These are phyloP conservation scores for Mactromeris polynyma DNA, from an alignment of 2,888 invertebrate genomes.

Conservation along the genomic window DNA sequence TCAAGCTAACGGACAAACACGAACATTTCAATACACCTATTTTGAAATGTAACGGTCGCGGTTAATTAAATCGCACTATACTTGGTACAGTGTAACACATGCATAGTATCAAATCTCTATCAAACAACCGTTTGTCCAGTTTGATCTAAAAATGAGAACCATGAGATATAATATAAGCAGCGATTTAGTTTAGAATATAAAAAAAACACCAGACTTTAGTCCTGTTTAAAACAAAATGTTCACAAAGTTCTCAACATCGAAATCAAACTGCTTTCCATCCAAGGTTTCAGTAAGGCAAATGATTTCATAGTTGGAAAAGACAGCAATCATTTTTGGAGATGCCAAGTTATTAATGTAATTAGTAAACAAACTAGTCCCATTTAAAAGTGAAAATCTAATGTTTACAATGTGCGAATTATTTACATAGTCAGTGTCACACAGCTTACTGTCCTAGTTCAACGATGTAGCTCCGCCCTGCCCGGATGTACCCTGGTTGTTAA, in stretches of 20 bases:
- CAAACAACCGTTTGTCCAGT: background rate
- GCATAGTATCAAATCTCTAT: background rate
- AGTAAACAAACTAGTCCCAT: background rate
- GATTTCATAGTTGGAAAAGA: conserved; percentile 5
- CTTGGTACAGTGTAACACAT: conserved; percentile 9
- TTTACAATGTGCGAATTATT: too few species aligned
- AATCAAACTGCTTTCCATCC: background rate
- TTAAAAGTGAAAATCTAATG: too few species aligned
- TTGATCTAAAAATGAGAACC: conserved; percentile 1
- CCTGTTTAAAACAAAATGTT: background rate
- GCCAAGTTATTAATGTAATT: conserved; percentile 21
- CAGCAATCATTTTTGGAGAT: background rate
- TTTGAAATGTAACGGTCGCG: too few species aligned
- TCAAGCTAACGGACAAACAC: too few species aligned
- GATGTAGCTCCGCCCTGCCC: too few species aligned
- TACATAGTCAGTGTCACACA: too few species aligned
- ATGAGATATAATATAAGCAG: too few species aligned
- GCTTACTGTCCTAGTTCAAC: too few species aligned
- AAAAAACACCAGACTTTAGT: background rate
- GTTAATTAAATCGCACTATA: too few species aligned
- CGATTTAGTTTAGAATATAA: too few species aligned
- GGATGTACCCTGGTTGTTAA: too few species aligned
- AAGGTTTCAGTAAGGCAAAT: conserved; percentile 22
- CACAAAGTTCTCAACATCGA: background rate
- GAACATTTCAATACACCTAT: too few species aligned